phyloP scores from a whole-genome alignment of 92 coral and sea anemone genomes.

The Palythoa caribaeorum region DNA sequence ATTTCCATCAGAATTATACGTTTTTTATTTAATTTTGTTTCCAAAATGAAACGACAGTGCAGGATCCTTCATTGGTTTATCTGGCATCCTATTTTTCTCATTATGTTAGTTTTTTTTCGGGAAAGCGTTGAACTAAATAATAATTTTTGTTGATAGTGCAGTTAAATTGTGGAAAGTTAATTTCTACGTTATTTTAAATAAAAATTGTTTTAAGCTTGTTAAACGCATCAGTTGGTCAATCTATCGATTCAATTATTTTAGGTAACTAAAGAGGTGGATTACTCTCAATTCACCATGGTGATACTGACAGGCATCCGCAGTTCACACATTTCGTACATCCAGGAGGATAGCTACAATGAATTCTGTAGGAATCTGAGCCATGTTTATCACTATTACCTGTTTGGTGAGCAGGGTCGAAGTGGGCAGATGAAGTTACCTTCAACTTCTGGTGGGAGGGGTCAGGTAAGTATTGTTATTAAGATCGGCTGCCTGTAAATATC shows the following conservation, averaged over 20 bases:
- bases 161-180: too few species aligned
- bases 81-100: too few species aligned
- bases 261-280: slow-evolving; percentile 64
- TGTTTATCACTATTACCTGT: slow-evolving; percentile 86
- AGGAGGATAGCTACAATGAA: slow-evolving; percentile 57
- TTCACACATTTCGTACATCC: slow-evolving; percentile 75
- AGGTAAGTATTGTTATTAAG: slow-evolving; percentile 39
- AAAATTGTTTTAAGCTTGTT: too few species aligned
- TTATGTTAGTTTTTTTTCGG: too few species aligned
- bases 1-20: too few species aligned
- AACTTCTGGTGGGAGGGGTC: slow-evolving; percentile 50
- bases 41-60: too few species aligned
- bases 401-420: slow-evolving; percentile 82
- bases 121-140: too few species aligned
- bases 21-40: too few species aligned
- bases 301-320: slow-evolving; percentile 81
- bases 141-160: too few species aligned
- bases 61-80: too few species aligned
- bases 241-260: background rate
- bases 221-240: background rate
- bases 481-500: too few species aligned
- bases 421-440: slow-evolving; percentile 83
- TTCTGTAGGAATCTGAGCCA: slow-evolving; percentile 78
- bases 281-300: slow-evolving; percentile 79
- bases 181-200: too few species aligned